Evolutionary conservation across 2,888 invertebrate genomes (phyloP).

Genomic region (Myopa tessellatipennis): DNA sequence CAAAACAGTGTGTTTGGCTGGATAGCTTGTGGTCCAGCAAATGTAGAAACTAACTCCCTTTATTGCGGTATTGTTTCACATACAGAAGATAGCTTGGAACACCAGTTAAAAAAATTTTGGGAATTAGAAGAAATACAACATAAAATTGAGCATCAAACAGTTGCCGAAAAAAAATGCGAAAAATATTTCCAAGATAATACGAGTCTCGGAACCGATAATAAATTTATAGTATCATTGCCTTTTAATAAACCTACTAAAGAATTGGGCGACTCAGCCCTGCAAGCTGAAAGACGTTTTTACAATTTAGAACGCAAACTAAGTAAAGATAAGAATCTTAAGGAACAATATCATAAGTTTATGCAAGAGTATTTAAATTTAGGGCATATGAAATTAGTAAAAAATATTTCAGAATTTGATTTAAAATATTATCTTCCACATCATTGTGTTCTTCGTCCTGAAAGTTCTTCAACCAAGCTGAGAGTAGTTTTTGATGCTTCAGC

Average conservation of each 20-base stretch:
- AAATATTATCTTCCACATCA: too few relatives aligned
- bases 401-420: background rate
- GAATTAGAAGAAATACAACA: slow-evolving; percentile 38
- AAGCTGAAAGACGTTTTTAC: slow-evolving; percentile 40
- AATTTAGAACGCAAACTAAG: slow-evolving; percentile 37
- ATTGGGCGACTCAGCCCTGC: slow-evolving; percentile 40
- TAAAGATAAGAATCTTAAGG: slow-evolving; percentile 33
- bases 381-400: slow-evolving; percentile 31
- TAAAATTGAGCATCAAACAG: slow-evolving; percentile 27
- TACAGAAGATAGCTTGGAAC: too few relatives aligned
- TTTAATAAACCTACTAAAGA: slow-evolving; percentile 41
- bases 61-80: too few relatives aligned
- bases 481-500: too few relatives aligned
- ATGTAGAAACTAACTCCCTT: too few relatives aligned
- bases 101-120: slow-evolving; percentile 33
- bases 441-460: too few relatives aligned
- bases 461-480: too few relatives aligned
- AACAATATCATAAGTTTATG: slow-evolving; percentile 39
- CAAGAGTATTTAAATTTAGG: slow-evolving; percentile 42
- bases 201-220: slow-evolving; percentile 31
- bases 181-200: slow-evolving; percentile 35
- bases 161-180: slow-evolving; percentile 41
- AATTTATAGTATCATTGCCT: slow-evolving; percentile 39
- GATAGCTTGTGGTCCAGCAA: too few relatives aligned
- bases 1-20: too few relatives aligned